Percentiles rank a stretch among this genome's conserved stretches.
Evolutionary conservation across 2,888 invertebrate genomes (phyloP).

Genomic region (Adelphocoris suturalis): DNA sequence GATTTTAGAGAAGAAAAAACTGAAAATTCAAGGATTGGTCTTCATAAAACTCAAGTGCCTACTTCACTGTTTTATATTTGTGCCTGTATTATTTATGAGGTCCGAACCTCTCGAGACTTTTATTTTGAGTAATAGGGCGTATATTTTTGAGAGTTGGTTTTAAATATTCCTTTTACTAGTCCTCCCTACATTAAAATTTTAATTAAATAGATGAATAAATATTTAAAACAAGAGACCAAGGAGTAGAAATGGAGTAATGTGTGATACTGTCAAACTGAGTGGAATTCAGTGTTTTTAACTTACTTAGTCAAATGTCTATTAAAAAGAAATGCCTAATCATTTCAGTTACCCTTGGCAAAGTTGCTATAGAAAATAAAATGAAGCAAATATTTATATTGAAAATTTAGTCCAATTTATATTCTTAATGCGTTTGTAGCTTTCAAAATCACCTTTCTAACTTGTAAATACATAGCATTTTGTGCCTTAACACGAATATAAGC

Average conservation of each 20-base stretch:
- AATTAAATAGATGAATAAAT: not conserved
- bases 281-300: not conserved
- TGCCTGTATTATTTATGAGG: too few relatives aligned
- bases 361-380: not conserved
- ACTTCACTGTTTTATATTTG: too few relatives aligned
- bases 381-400: slow-evolving; percentile 27
- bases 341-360: slow-evolving; percentile 46
- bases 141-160: slow-evolving; percentile 30
- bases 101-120: too few relatives aligned
- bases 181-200: not conserved
- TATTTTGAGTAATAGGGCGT: not conserved
- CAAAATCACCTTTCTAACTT: slow-evolving; percentile 17
- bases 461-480: slow-evolving; percentile 63
- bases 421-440: slow-evolving; percentile 44
- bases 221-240: slow-evolving; percentile 37
- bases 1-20: too few relatives aligned
- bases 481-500: slow-evolving; percentile 69
- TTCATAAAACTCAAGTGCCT: too few relatives aligned
- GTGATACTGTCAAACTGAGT: slow-evolving; percentile 44
- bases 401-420: slow-evolving; percentile 35
- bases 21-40: too few relatives aligned
- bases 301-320: not conserved
- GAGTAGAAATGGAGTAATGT: slow-evolving; percentile 31
- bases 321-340: slow-evolving; percentile 25
- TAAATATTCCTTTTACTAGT: slow-evolving; percentile 41